Percentiles rank a stretch among this genome's conserved stretches.
These are phyloP conservation scores for Fistularia tabacaria DNA, from an alignment of 2,797 vertebrate genomes.

Conservation along the genomic window DNA sequence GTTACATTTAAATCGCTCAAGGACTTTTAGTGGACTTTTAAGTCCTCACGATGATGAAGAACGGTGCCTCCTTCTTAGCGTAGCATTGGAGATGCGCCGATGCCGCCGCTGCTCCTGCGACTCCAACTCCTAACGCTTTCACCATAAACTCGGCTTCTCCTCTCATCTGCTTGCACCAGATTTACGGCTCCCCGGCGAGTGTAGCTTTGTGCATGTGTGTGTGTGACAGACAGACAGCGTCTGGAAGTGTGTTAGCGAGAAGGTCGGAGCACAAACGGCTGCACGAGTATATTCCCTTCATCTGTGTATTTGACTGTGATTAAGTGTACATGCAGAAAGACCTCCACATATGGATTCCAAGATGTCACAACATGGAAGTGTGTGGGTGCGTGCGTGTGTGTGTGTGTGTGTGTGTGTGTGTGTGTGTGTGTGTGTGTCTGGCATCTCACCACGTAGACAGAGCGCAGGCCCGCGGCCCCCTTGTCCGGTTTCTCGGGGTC, in stretches of 20 bases:
- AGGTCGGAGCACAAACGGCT: too few relatives aligned
- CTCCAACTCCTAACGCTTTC: slow-evolving; percentile 63
- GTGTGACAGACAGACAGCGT: not conserved
- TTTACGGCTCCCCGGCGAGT: slow-evolving; percentile 52
- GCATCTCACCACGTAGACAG: slow-evolving; percentile 89
- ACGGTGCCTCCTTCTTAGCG: slow-evolving; percentile 41
- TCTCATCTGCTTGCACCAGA: slow-evolving; percentile 53
- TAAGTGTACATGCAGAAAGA: slow-evolving; percentile 11
- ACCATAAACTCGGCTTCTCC: slow-evolving; percentile 55
- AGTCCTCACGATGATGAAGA: slow-evolving; percentile 40
- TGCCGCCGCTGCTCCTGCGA: slow-evolving; percentile 57
- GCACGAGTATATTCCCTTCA: slow-evolving; percentile 15
- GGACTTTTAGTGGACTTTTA: too few relatives aligned
- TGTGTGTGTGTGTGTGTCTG: slow-evolving; percentile 8
- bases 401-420: slow-evolving; percentile 15
- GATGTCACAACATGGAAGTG: slow-evolving; percentile 23
- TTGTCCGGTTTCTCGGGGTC: slow-evolving; percentile 81
- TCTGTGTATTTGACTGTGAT: not conserved
- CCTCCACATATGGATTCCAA: slow-evolving; percentile 6
- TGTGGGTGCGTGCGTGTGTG: slow-evolving; percentile 38
- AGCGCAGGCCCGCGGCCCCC: slow-evolving; percentile 85
- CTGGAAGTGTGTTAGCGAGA: slow-evolving; percentile 10
- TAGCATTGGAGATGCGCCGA: slow-evolving; percentile 55
- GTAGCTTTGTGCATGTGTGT: slow-evolving; percentile 15
- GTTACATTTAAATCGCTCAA: too few relatives aligned